A percentile compares a stretch with the other conserved stretches of the same genome.
Evolutionary conservation across 23 tunicate species (phyloP).

Genomic region (Clavelina lepadiformis): DNA sequence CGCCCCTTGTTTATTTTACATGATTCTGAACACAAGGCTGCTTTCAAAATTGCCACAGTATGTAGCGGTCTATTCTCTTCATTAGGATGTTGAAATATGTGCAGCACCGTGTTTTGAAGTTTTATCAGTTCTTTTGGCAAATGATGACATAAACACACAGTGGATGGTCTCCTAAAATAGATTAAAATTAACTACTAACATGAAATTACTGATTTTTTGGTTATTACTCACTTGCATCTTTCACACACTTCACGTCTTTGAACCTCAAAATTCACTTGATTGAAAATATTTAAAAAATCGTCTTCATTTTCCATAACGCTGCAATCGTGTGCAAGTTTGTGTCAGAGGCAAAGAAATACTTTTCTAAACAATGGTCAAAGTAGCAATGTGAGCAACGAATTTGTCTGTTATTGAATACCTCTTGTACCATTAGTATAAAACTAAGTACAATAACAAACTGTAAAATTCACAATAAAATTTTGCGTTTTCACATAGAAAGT

Average conservation of each 20-base stretch:
- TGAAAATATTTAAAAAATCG: constrained; percentile 14
- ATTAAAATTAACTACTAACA: neutral
- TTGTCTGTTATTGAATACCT: neutral
- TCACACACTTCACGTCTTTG: constrained; percentile 17
- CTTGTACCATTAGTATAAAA: neutral
- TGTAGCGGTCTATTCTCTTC: constrained; percentile 67
- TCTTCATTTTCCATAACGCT: constrained; percentile 12
- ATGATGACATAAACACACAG: constrained; percentile 57
- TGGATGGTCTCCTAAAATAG: constrained; percentile 53
- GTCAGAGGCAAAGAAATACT: too few relatives aligned
- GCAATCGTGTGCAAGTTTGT: neutral
- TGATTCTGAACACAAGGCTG: constrained; percentile 19
- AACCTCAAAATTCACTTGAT: constrained; percentile 1
- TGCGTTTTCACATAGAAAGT: too few relatives aligned
- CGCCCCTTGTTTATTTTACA: constrained; percentile 34
- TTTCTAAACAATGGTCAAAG: too few relatives aligned
- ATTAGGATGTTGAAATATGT: constrained; percentile 88
- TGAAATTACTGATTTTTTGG: neutral
- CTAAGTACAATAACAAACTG: too few relatives aligned
- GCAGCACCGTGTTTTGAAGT: constrained; percentile 23
- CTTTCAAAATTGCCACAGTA: constrained; percentile 60
- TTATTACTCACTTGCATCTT: constrained; percentile 29
- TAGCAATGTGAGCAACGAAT: neutral
- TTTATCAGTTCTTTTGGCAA: constrained; percentile 33
- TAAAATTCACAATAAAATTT: too few relatives aligned